phyloP scores from a whole-genome alignment of 2,797 vertebrate species.

The Fundulus diaphanus region DNA sequence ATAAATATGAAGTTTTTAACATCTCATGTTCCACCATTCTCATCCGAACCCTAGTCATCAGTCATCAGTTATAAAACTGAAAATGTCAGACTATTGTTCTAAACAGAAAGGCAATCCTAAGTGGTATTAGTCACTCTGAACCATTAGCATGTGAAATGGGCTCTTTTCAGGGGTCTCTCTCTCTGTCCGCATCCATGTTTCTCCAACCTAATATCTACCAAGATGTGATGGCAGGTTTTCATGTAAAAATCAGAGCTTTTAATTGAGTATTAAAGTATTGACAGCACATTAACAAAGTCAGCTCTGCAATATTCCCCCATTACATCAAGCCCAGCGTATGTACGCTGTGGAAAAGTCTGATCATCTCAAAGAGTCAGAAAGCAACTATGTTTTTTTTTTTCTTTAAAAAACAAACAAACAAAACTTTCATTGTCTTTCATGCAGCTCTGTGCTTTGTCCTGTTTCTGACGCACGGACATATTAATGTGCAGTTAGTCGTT shows the following conservation, averaged over 20 bases:
- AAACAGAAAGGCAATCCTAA: slow-evolving; percentile 16
- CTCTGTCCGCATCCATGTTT: not conserved
- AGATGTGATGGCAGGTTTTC: slow-evolving; percentile 1
- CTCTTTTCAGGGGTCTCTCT: slow-evolving; percentile 1
- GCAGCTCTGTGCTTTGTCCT: not conserved
- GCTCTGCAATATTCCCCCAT: too few relatives aligned
- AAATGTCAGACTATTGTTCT: slow-evolving; percentile 39
- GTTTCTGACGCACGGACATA: not conserved
- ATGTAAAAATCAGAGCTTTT: not conserved
- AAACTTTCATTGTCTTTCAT: not conserved
- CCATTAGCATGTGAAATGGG: slow-evolving; percentile 41
- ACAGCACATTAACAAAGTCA: not conserved
- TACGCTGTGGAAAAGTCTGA: too few relatives aligned
- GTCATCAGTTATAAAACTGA: slow-evolving; percentile 35
- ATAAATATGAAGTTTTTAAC: not conserved
- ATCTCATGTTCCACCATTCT: slow-evolving; percentile 16
- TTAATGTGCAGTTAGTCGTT: not conserved
- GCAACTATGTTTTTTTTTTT: too few relatives aligned
- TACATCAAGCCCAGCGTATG: too few relatives aligned
- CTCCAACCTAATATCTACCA: not conserved
- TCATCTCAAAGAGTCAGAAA: too few relatives aligned
- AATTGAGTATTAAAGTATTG: not conserved
- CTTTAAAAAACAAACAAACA: too few relatives aligned
- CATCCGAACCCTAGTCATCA: slow-evolving; percentile 10
- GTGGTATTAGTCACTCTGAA: slow-evolving; percentile 42